A percentile compares a stretch with the other conserved stretches of the same genome.
Evolutionary conservation across 2,797 vertebrate species (phyloP).

Genomic region (Acridotheres tristis): DNA sequence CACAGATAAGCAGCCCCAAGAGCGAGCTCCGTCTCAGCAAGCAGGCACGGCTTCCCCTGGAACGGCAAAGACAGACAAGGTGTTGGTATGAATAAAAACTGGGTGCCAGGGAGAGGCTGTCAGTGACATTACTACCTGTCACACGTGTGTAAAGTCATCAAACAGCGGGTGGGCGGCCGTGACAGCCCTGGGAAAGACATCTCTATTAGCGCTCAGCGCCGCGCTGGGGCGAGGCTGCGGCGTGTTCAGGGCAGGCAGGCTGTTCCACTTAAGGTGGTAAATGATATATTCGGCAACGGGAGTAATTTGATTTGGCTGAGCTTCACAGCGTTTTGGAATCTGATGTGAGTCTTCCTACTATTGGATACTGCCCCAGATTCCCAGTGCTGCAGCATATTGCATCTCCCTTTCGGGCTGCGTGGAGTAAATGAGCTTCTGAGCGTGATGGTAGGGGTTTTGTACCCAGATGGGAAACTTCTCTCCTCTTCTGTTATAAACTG

Average conservation of each 20-base stretch:
- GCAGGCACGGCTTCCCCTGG: neutral
- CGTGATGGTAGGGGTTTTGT: neutral
- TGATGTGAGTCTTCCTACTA: neutral
- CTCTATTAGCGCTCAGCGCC: constrained; percentile 41
- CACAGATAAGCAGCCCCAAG: neutral
- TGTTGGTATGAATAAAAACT: constrained; percentile 32
- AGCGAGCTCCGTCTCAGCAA: neutral
- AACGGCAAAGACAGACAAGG: neutral
- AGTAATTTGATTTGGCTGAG: constrained; percentile 45
- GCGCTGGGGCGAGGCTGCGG: neutral
- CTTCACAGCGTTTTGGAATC: constrained; percentile 15
- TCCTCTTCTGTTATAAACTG: neutral
- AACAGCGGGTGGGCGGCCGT: constrained; percentile 56
- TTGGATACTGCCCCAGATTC: constrained; percentile 35
- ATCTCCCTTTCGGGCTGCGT: neutral
- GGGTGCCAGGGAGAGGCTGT: constrained; percentile 61
- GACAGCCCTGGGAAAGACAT: constrained; percentile 58
- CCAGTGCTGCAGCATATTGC: constrained; percentile 30
- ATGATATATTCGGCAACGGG: neutral
- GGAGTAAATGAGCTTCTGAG: constrained; percentile 32
- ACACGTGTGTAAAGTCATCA: constrained; percentile 68
- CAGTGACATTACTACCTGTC: constrained; percentile 71
- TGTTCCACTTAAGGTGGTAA: constrained; percentile 38
- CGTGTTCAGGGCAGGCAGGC: neutral
- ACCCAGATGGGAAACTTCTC: constrained; percentile 39